phyloP scores from a whole-genome alignment of 2,797 vertebrate species.

The Falco rusticolus region DNA sequence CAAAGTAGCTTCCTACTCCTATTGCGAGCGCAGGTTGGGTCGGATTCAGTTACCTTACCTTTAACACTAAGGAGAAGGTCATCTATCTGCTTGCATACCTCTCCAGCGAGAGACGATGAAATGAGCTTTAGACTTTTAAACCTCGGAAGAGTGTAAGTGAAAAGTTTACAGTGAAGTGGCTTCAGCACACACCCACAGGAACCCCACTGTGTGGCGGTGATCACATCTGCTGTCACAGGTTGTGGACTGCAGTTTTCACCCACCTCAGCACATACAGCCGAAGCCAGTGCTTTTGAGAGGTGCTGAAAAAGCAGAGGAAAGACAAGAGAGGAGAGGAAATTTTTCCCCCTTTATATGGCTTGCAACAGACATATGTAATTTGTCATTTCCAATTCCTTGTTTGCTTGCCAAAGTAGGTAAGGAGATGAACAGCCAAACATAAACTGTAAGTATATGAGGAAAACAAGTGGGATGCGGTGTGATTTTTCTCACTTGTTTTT shows the following conservation, averaged over 20 bases:
- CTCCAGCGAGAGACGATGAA: neutral
- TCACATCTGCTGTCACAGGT: neutral
- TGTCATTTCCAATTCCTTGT: neutral
- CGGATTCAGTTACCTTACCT: neutral
- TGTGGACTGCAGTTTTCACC: neutral
- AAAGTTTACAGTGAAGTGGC: neutral
- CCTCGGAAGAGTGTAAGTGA: neutral
- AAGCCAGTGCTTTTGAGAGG: neutral
- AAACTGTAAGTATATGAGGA: neutral
- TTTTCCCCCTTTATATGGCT: neutral
- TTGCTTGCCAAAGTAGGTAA: neutral
- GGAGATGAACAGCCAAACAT: neutral
- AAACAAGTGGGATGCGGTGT: neutral
- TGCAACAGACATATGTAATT: neutral
- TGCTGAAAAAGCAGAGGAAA: neutral
- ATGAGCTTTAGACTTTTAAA: neutral
- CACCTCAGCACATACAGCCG: neutral
- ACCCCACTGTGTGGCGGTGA: neutral
- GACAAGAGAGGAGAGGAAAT: neutral
- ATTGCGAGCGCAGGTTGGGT: accelerated
- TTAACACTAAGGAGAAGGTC: neutral
- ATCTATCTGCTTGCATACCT: neutral
- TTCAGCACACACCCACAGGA: neutral
- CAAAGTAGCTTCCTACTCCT: neutral
- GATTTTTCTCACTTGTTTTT: neutral